Conservation (phyloP, 2,888 invertebrate species). For the Cheilosia vernalis region DNA sequence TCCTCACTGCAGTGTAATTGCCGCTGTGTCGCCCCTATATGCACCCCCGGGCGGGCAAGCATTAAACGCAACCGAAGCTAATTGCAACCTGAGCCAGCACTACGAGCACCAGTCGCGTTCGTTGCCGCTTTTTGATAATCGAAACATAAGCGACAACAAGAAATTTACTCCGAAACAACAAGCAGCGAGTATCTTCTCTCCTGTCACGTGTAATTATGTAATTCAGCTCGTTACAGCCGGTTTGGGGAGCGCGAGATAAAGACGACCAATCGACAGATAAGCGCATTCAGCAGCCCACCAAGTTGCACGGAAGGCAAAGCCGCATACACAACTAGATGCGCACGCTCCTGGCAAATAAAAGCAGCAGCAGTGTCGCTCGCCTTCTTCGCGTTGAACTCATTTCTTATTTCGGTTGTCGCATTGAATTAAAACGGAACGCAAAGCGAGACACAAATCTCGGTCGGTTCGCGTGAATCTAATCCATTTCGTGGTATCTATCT, state of each 20-base stretch:
- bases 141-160: conserved; percentile 72
- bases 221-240: conserved; percentile 62
- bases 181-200: conserved; percentile 36
- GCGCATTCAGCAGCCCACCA: conserved; percentile 50
- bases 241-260: conserved; percentile 31
- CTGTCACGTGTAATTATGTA: conserved; percentile 74
- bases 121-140: conserved; percentile 62
- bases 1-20: conserved; percentile 52
- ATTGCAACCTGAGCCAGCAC: conserved; percentile 67
- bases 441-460: conserved; percentile 56
- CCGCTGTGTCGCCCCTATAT: conserved; percentile 44
- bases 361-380: not conserved
- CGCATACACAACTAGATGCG: conserved; percentile 41
- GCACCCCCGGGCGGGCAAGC: conserved; percentile 11
- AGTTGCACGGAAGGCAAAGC: conserved; percentile 55
- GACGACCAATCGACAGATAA: conserved; percentile 60
- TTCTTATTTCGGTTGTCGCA: conserved; percentile 61
- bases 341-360: not conserved
- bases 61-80: conserved; percentile 68
- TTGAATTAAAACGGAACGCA: conserved; percentile 43
- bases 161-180: conserved; percentile 35
- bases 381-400: conserved; percentile 32
- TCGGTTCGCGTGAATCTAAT: conserved; percentile 71
- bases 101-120: conserved; percentile 16
- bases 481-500: conserved; percentile 66